Evolutionary conservation across 2,888 invertebrate species (phyloP).

Genomic region (Incurvaria masculella): DNA sequence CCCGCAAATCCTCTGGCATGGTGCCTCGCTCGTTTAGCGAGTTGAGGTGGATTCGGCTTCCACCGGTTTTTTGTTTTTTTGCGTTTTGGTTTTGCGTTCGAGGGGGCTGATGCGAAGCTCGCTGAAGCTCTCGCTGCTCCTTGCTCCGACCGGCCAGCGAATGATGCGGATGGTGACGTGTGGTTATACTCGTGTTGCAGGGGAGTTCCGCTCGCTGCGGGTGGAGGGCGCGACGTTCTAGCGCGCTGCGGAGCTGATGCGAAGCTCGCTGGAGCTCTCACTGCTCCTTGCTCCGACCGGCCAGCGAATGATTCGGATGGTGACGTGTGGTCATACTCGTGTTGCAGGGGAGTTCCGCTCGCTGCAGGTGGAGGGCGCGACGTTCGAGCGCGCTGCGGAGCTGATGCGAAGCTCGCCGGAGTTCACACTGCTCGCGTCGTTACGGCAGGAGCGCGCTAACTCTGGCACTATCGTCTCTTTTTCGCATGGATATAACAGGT

Average conservation of each 20-base stretch:
- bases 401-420: conserved; percentile 69
- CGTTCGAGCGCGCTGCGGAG: conserved; percentile 66
- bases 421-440: conserved; percentile 75
- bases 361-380: conserved; percentile 65
- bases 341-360: conserved; percentile 68
- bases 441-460: conserved; percentile 78
- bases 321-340: too few relatives aligned
- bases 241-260: conserved; percentile 65
- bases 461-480: conserved; percentile 81
- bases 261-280: conserved; percentile 75
- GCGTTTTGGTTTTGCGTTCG: too few relatives aligned
- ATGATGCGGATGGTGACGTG: too few relatives aligned
- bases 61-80: too few relatives aligned
- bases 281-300: conserved; percentile 71
- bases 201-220: conserved; percentile 70
- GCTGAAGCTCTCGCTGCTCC: too few relatives aligned
- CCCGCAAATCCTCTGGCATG: too few relatives aligned
- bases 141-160: too few relatives aligned
- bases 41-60: too few relatives aligned
- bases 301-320: too few relatives aligned
- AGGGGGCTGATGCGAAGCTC: too few relatives aligned
- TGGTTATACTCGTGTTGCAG: too few relatives aligned
- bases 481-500: conserved; percentile 77
- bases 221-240: conserved; percentile 66
- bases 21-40: too few relatives aligned